These are phyloP conservation scores for Drosophila subobscura DNA, from an alignment of 1,140 invertebrate species.

Conservation along the genomic window DNA sequence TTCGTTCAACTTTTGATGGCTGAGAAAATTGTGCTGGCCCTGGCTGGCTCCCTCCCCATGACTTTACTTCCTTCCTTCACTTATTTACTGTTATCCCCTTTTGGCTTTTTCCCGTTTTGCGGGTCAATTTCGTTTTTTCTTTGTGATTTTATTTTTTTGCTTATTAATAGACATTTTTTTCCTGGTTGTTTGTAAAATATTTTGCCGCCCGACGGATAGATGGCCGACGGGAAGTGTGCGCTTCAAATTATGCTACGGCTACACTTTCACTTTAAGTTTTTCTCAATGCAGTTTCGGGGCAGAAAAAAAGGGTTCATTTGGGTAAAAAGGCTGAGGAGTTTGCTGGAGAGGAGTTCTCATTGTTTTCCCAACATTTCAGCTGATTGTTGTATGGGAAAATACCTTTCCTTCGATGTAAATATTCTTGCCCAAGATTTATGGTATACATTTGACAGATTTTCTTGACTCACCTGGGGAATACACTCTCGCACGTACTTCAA, in stretches of 20 bases:
- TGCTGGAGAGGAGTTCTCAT: slow-evolving; percentile 23
- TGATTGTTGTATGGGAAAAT: slow-evolving; percentile 43
- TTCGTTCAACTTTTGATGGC: slow-evolving; percentile 70
- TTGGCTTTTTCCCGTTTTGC: slow-evolving; percentile 35
- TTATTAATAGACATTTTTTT: slow-evolving; percentile 70
- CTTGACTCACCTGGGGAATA: slow-evolving; percentile 34
- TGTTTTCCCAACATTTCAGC: slow-evolving; percentile 34
- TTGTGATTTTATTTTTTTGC: slow-evolving; percentile 44
- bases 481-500: slow-evolving; percentile 50
- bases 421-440: no score
- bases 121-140: slow-evolving; percentile 64
- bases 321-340: slow-evolving; percentile 69
- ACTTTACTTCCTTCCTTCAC: slow-evolving; percentile 43
- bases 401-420: no score
- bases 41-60: slow-evolving; percentile 26
- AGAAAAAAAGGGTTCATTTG: slow-evolving; percentile 41
- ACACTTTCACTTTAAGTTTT: slow-evolving; percentile 21
- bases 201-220: slow-evolving; percentile 18
- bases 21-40: slow-evolving; percentile 42
- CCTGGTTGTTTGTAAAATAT: slow-evolving; percentile 49
- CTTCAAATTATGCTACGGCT: slow-evolving; percentile 69
- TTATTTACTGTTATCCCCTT: slow-evolving; percentile 23
- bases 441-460: no score
- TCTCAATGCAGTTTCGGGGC: neutral
- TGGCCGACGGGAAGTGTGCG: slow-evolving; percentile 55